phyloP scores from a whole-genome alignment of 2,113 vertebrate species.

The Cyprinodon tularosa region DNA sequence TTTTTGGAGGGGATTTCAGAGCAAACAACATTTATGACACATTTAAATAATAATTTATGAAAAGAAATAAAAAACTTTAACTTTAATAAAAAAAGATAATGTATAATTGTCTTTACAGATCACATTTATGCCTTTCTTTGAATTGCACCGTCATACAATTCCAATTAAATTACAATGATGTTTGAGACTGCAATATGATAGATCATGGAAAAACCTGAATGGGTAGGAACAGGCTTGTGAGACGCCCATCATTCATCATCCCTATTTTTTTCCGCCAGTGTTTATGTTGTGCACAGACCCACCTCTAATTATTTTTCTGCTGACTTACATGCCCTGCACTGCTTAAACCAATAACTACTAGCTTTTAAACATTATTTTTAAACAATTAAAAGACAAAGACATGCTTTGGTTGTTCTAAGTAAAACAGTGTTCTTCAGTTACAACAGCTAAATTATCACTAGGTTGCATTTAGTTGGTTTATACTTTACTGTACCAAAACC shows the following conservation, averaged over 20 bases:
- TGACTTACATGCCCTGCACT: neutral
- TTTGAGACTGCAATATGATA: neutral
- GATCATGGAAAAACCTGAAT: neutral
- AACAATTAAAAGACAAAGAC: conserved; percentile 14
- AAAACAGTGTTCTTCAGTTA: conserved; percentile 7
- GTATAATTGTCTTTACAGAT: too few relatives aligned
- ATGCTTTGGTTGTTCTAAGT: conserved; percentile 21
- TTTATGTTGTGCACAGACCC: neutral
- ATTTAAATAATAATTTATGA: too few relatives aligned
- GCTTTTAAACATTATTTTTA: conserved; percentile 4
- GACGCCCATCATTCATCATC: neutral
- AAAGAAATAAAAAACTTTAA: too few relatives aligned
- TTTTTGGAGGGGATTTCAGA: too few relatives aligned
- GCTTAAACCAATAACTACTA: neutral
- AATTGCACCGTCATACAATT: neutral
- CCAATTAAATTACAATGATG: neutral
- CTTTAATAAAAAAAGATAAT: too few relatives aligned
- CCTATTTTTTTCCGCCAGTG: neutral
- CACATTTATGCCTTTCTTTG: neutral
- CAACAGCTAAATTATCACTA: too few relatives aligned
- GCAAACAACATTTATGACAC: too few relatives aligned
- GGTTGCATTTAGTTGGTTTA: too few relatives aligned
- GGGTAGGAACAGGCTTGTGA: too few relatives aligned
- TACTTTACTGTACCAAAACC: conserved; percentile 17
- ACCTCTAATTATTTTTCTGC: neutral